Conservation (phyloP, 2,888 invertebrate species). For the Microdon myrmicae region DNA sequence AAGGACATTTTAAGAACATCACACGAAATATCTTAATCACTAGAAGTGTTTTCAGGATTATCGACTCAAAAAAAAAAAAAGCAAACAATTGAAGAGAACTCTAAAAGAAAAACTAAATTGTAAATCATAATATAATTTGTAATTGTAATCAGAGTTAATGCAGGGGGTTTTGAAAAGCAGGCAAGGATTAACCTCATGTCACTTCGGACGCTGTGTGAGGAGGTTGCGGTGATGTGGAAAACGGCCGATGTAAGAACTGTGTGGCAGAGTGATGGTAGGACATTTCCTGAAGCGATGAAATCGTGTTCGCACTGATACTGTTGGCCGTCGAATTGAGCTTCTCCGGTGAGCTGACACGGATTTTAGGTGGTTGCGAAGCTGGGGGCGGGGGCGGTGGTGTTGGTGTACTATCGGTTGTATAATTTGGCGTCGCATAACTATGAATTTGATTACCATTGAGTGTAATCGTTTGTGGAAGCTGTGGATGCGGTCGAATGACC, state of each 20-base stretch:
- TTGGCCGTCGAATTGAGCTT: slow-evolving; percentile 64
- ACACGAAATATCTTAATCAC: no score
- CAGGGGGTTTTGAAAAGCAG: no score
- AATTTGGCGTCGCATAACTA: slow-evolving; percentile 46
- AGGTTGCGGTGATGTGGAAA: slow-evolving; percentile 66
- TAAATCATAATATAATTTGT: no score
- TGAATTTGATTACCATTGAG: slow-evolving; percentile 62
- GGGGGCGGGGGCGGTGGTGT: slow-evolving; percentile 53
- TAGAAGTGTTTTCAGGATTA: no score
- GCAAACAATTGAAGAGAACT: no score
- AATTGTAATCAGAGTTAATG: no score
- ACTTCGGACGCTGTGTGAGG: slow-evolving; percentile 62
- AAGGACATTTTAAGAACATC: no score
- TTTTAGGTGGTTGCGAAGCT: slow-evolving; percentile 61
- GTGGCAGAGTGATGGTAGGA: slow-evolving; percentile 58
- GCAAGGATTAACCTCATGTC: slow-evolving; percentile 60
- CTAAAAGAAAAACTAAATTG: no score
- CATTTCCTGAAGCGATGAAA: slow-evolving; percentile 55
- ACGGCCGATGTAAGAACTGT: slow-evolving; percentile 64
- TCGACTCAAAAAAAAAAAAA: no score
- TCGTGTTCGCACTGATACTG: slow-evolving; percentile 55
- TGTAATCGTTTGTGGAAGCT: slow-evolving; percentile 61
- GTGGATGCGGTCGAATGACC: slow-evolving; percentile 66
- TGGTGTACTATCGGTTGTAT: slow-evolving; percentile 32
- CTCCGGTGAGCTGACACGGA: slow-evolving; percentile 66